phyloP scores from a whole-genome alignment of 2,113 vertebrate genomes.

The Telmatochromis brachygnathus region DNA sequence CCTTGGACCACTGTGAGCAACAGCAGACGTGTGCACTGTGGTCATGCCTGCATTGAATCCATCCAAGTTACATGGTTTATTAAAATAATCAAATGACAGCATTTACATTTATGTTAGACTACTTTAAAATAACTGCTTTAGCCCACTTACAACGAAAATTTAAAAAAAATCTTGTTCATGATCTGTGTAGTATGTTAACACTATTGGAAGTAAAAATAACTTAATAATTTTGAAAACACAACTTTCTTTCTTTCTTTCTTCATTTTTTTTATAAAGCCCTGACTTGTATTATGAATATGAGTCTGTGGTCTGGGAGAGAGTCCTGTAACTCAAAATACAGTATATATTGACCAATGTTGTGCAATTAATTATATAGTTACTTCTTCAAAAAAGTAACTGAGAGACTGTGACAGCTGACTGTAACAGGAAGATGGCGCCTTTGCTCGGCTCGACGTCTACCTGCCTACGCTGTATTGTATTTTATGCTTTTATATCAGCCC shows the following conservation, averaged over 20 bases:
- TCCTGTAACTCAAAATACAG: background rate
- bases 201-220: background rate
- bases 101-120: background rate
- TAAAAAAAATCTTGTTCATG: fast-evolving
- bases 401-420: background rate
- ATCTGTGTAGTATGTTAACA: background rate
- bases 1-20: background rate
- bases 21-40: background rate
- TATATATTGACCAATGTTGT: background rate
- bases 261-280: background rate
- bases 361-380: background rate
- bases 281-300: background rate
- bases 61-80: background rate
- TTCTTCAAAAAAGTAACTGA: background rate
- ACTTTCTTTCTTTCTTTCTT: background rate
- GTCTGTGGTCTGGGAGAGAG: background rate
- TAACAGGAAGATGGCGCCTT: too few species aligned
- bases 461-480: too few species aligned
- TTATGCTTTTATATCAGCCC: too few species aligned
- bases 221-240: background rate
- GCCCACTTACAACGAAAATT: background rate
- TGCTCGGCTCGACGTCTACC: too few species aligned
- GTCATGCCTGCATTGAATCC: background rate
- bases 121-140: background rate
- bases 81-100: background rate